A percentile compares a stretch with the other conserved stretches of the same genome.
Evolutionary conservation across 2,888 invertebrate species (phyloP).

Genomic region (Pocota personata): DNA sequence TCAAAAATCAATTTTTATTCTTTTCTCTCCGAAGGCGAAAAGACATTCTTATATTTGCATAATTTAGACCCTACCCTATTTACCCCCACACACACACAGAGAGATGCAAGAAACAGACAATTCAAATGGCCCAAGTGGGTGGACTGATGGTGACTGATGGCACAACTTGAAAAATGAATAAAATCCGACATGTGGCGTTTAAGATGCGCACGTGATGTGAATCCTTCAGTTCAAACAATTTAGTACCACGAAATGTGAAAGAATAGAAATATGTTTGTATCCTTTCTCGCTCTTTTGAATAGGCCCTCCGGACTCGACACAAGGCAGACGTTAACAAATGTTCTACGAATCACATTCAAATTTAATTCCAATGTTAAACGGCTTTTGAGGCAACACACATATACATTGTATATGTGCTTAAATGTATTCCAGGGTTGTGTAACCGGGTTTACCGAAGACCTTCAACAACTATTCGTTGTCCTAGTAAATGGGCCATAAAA

Average conservation of each 20-base stretch:
- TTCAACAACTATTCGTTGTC: slow-evolving; percentile 55
- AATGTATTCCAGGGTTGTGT: slow-evolving; percentile 1
- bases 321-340: slow-evolving; percentile 70
- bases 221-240: slow-evolving; percentile 77
- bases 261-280: slow-evolving; percentile 27
- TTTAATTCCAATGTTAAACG: slow-evolving; percentile 71
- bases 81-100: background rate
- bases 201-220: slow-evolving; percentile 81
- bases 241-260: slow-evolving; percentile 39
- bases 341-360: slow-evolving; percentile 71
- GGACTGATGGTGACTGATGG: slow-evolving; percentile 64
- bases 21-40: slow-evolving; percentile 30
- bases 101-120: slow-evolving; percentile 9
- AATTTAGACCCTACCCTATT: slow-evolving; percentile 33
- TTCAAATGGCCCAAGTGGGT: slow-evolving; percentile 24
- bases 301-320: slow-evolving; percentile 32
- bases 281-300: background rate
- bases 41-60: slow-evolving; percentile 66
- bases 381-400: slow-evolving; percentile 25
- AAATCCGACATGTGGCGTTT: slow-evolving; percentile 82
- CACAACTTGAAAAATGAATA: slow-evolving; percentile 77
- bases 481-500: slow-evolving; percentile 66
- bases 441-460: background rate
- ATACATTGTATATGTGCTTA: background rate
- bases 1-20: slow-evolving; percentile 71